Evolutionary conservation across 2,113 vertebrate genomes (phyloP).

Genomic region (Cnemophilus loriae): DNA sequence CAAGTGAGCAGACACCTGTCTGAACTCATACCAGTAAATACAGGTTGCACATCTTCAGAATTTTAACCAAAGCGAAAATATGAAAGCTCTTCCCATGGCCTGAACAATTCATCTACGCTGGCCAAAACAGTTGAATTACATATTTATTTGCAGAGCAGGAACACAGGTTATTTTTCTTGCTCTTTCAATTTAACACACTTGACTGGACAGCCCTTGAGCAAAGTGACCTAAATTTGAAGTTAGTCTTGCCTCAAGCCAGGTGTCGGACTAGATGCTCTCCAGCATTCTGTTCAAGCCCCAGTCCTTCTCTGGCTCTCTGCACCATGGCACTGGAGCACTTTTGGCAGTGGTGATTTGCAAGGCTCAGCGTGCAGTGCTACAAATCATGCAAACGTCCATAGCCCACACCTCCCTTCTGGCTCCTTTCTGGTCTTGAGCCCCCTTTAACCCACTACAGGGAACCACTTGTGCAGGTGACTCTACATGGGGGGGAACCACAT

Average conservation of each 20-base stretch:
- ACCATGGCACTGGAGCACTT: not conserved
- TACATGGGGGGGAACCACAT: not conserved
- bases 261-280: not conserved
- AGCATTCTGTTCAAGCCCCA: not conserved
- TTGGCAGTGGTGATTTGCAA: not conserved
- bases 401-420: not conserved
- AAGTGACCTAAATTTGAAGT: conserved; percentile 20
- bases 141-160: not conserved
- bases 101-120: not conserved
- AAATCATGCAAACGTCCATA: not conserved
- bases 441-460: not conserved
- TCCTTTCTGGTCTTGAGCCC: not conserved
- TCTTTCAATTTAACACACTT: not conserved
- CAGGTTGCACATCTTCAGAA: not conserved
- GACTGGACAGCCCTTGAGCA: not conserved
- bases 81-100: not conserved
- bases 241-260: not conserved
- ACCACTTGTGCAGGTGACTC: not conserved
- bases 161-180: not conserved
- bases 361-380: not conserved
- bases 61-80: not conserved
- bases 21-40: conserved; percentile 32
- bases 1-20: not conserved
- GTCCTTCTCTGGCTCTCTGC: not conserved
- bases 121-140: not conserved